phyloP scores from a whole-genome alignment of 2,113 vertebrate species.

The Pholis gunnellus region DNA sequence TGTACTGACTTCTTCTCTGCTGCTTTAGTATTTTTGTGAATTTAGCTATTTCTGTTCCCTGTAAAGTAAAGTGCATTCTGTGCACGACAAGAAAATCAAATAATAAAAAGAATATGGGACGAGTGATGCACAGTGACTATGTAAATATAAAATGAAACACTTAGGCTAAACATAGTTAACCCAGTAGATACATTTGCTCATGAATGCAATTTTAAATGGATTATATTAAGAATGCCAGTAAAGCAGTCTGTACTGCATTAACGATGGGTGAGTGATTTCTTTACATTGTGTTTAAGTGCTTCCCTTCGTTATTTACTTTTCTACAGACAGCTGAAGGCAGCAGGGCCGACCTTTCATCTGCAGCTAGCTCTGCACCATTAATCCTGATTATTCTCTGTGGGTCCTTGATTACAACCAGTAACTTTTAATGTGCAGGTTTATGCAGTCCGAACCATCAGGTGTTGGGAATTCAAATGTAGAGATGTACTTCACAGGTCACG shows the following conservation, averaged over 20 bases:
- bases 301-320: background rate
- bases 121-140: background rate
- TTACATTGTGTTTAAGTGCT: background rate
- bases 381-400: background rate
- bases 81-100: background rate
- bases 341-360: background rate
- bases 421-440: background rate
- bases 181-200: background rate
- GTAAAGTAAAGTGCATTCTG: background rate
- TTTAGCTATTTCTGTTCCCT: background rate
- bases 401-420: background rate
- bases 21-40: background rate
- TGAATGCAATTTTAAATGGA: background rate
- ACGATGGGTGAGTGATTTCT: background rate
- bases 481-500: background rate
- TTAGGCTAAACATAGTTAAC: background rate
- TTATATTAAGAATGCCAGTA: background rate
- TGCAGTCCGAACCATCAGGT: background rate
- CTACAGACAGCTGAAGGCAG: constrained; percentile 1
- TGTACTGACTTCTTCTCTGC: background rate
- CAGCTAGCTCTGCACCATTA: background rate
- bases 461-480: background rate
- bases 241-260: background rate
- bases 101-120: background rate
- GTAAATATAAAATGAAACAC: background rate